These are phyloP conservation scores for Sphecodes monilicornis DNA, from an alignment of 2,888 invertebrate species.

Conservation along the genomic window DNA sequence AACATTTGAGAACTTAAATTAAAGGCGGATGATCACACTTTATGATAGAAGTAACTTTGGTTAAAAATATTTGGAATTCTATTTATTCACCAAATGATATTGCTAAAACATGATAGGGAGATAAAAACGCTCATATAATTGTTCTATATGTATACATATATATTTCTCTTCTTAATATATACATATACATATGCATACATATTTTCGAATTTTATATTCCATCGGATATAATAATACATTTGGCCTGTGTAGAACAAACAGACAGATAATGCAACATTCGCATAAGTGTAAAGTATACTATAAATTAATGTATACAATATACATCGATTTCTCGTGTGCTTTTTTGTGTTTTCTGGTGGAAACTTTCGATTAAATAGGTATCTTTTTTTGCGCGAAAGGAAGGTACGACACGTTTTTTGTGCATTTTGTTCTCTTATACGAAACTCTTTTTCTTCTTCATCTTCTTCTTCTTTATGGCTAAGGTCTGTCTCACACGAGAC, in stretches of 20 bases:
- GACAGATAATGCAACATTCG: constrained; percentile 81
- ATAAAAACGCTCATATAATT: constrained; percentile 46
- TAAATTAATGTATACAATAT: constrained; percentile 75
- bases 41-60: no score
- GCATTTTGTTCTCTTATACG: constrained; percentile 62
- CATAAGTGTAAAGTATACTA: constrained; percentile 79
- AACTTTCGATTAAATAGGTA: constrained; percentile 80
- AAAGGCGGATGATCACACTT: no score
- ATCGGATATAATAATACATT: constrained; percentile 82
- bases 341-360: constrained; percentile 74
- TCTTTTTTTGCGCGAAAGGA: constrained; percentile 74
- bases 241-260: constrained; percentile 82
- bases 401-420: constrained; percentile 76
- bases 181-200: constrained; percentile 55
- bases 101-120: constrained; percentile 46
- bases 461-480: constrained; percentile 8
- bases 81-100: background rate
- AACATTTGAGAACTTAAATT: no score
- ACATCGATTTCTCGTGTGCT: constrained; percentile 67
- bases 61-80: background rate
- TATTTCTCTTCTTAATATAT: constrained; percentile 29
- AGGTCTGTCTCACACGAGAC: constrained; percentile 48
- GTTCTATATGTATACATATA: constrained; percentile 29
- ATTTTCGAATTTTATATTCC: constrained; percentile 78
- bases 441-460: constrained; percentile 48